Percentiles rank a stretch among this genome's conserved stretches.
Evolutionary conservation across 2,113 vertebrate species (phyloP).

Genomic region (Pachypanchax playfairii): DNA sequence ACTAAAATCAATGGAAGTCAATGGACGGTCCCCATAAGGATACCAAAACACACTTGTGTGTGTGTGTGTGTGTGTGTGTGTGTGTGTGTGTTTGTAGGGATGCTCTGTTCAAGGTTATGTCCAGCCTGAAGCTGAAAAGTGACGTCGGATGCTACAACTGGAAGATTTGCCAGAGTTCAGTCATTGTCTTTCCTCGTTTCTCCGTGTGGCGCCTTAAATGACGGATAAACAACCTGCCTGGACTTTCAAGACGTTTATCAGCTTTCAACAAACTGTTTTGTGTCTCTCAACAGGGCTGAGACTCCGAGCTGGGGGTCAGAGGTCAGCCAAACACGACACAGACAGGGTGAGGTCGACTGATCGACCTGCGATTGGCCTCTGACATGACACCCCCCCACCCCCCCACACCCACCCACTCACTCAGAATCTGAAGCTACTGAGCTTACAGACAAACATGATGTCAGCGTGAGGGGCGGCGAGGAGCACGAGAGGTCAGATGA

Average conservation of each 20-base stretch:
- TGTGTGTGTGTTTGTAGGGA: conserved; percentile 2
- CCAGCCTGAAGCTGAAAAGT: conserved; percentile 65
- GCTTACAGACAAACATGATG: conserved; percentile 67
- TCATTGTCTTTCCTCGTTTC: conserved; percentile 43
- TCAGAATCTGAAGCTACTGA: conserved; percentile 63
- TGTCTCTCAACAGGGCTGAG: conserved; percentile 24
- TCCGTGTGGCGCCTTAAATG: conserved; percentile 48
- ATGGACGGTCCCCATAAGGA: too few relatives aligned
- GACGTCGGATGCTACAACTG: conserved; percentile 55
- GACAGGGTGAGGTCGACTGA: conserved; percentile 63
- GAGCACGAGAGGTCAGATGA: conserved; percentile 49
- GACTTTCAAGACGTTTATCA: conserved; percentile 49
- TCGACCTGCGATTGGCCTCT: conserved; percentile 66
- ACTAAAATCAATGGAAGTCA: too few relatives aligned
- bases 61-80: conserved; percentile 2
- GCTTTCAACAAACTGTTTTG: conserved; percentile 40
- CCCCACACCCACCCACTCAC: conserved; percentile 29
- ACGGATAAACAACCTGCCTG: conserved; percentile 56
- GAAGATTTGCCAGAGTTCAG: conserved; percentile 66
- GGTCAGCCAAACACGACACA: conserved; percentile 58
- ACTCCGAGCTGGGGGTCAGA: conserved; percentile 50
- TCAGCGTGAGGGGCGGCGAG: conserved; percentile 35
- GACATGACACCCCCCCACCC: conserved; percentile 48
- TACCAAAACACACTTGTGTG: too few relatives aligned
- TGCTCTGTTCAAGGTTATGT: conserved; percentile 72